phyloP scores from a whole-genome alignment of 2,113 vertebrate species.

The Cygnus buccinator region DNA sequence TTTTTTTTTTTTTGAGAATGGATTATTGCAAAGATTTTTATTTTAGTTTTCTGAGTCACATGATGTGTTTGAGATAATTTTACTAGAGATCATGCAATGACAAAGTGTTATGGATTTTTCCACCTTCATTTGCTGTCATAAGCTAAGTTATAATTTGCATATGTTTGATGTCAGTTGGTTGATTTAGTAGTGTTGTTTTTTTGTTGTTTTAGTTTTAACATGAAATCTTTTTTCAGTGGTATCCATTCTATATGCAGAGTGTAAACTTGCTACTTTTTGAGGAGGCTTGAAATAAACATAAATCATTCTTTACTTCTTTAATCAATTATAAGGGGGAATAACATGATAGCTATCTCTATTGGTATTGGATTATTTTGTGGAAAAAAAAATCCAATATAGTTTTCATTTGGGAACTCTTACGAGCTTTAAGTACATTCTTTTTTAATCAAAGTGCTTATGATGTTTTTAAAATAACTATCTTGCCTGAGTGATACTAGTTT shows the following conservation, averaged over 20 bases:
- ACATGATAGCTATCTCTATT: background rate
- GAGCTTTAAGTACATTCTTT: background rate
- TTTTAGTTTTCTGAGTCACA: background rate
- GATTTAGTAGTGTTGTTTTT: background rate
- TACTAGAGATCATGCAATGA: background rate
- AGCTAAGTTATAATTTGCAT: background rate
- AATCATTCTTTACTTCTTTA: background rate
- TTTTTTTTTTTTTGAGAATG: background rate
- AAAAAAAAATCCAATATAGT: background rate
- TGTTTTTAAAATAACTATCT: background rate
- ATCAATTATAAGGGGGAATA: background rate
- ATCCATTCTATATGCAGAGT: background rate
- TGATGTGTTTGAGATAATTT: background rate
- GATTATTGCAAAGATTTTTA: background rate
- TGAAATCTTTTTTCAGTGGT: background rate
- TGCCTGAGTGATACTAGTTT: background rate
- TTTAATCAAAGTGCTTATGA: background rate
- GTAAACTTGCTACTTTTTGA: background rate
- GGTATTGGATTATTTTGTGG: background rate
- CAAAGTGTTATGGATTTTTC: background rate
- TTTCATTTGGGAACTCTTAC: background rate
- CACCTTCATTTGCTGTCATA: background rate
- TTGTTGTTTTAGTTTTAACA: background rate
- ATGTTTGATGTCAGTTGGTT: background rate
- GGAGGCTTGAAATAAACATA: background rate